Evolutionary conservation across 2,113 vertebrate species (phyloP), one percentile per base, ranked within the genome.

Genomic region (Sinocyclocheilus rhinocerous): DNA sequence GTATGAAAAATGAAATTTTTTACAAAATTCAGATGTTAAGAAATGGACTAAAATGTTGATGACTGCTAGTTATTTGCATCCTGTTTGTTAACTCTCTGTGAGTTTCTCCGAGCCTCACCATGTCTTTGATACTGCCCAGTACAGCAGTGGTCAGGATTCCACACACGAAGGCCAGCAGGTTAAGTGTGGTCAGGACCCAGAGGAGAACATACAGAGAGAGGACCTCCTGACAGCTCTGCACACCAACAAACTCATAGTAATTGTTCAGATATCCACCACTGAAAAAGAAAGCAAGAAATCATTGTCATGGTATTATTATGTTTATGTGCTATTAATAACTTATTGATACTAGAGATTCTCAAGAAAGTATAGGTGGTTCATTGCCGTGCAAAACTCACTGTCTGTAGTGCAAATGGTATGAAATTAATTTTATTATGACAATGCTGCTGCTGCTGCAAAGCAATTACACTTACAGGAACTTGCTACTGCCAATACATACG

Each of bases 191-290:
- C 13, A 95, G 91, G 45, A 69, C 84, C 94, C 95, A 95, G 29
- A 95, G 91, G 13, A 93, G 89, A 57, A 92, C 26, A 61, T 95
- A 93, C 24, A 95, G 83, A 12, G 79, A 86, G 61, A 93, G 87
- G 50, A 94, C 93, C 0, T 95, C 94, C 59, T 93, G 90, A 70
- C 94, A 95, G 91, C 93, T 94, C 84, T 15, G 84, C n/a, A 95
- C 93, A 24, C 93, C 94, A 48, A 93, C 92, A 92, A 93, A 95
- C 92, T 95, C 93, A 69, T 93, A 95, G 89, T 94, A 94, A 90
- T 90, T 93, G 87, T 90, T 92, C 87, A 94, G 89, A 87, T 94
- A 95, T 13, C 85, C 95, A 45, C 94, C 94, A 67, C 94, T 95
- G 90, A 36, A 88, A 85, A 61, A 15, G 29, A 70, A 36, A 50